Conservation (phyloP, 2,113 vertebrate genomes). For the Hylia prasina region DNA sequence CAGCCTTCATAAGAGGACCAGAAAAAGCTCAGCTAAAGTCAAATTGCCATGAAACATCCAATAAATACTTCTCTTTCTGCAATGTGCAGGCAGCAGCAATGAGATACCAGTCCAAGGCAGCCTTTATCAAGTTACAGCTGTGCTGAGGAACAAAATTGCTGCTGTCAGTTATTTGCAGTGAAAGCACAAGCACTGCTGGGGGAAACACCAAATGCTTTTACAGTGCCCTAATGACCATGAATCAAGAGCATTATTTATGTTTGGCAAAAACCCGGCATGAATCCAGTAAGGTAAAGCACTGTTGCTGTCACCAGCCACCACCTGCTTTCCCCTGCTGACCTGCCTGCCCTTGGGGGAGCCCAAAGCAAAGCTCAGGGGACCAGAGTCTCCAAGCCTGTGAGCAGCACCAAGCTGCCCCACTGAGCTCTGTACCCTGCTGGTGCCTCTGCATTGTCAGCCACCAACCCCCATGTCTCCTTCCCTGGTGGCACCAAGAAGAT, state of each 20-base stretch:
- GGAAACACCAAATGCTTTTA: conserved; percentile 50
- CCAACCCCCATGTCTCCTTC: not conserved
- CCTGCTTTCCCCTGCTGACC: not conserved
- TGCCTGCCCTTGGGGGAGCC: not conserved
- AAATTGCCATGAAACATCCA: not conserved
- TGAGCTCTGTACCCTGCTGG: not conserved
- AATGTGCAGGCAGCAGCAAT: not conserved
- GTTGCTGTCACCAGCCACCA: not conserved
- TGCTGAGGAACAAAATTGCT: conserved; percentile 43
- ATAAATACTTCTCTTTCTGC: conserved; percentile 25
- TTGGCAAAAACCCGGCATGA: not conserved
- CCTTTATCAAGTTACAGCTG: not conserved
- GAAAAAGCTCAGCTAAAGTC: not conserved
- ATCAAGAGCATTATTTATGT: conserved; percentile 5
- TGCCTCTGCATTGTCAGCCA: not conserved
- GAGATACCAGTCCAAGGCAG: conserved; percentile 1
- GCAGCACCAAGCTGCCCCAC: accelerated
- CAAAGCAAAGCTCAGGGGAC: not conserved
- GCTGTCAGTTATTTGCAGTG: conserved; percentile 41
- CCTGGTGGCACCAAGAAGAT: not conserved
- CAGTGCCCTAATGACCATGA: conserved; percentile 2
- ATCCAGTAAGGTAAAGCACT: not conserved
- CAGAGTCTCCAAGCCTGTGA: not conserved
- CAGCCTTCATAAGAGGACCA: not conserved
- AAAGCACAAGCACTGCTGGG: conserved; percentile 26